Base-by-base conservation (phyloP, 2,888 invertebrate genomes). In the Tinea pellionella region DNA sequence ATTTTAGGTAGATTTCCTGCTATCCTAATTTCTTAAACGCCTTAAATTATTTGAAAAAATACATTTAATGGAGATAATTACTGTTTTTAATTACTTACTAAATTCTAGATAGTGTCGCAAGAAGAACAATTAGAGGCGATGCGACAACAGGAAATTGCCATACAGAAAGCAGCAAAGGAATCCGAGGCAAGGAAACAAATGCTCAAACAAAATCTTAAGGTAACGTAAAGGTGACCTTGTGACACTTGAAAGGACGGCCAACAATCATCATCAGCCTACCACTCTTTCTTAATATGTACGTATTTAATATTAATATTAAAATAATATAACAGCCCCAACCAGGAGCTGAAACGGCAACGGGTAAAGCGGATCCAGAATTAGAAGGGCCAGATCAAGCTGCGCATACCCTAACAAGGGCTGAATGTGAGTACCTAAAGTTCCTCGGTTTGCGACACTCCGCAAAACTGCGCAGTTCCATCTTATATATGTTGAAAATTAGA, bases 151-250 rank as follows among this genome's bases (percentile, higher is more conserved):
- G 89, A 91, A 64, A 75, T 78, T 1, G 77, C 89, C 0, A 88
- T 90, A 62, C 82, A 87, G 65, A 77, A 80, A 61, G 83, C 90
- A 8, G 85, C 89, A 42, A 78, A 82, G 63, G 89, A 92, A 66
- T 90, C 92, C 0, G 89, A 90, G 62, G 74, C 73, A 1, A 75
- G 92, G 18, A 92, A 91, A 67, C 72, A 77, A 62, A 70, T 70
- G 43, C 77, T 91, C 24, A 89, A 89, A 66, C 71, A 80, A 63
- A 82, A 70, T 16, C 74, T 84, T 2, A 59, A 42, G 57, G 57
- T 57, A 13, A 29, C 24, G 6, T 24, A 24, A 24, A 24, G 3
- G 2, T 24, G n/a, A n/a, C n/a, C n/a, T n/a, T n/a, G n/a, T n/a
- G n/a, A n/a, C n/a, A n/a, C n/a, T n/a, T n/a, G n/a, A n/a, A n/a